Evolutionary conservation across 92 coral and sea anemone species (phyloP), one percentile per base, ranked within the genome.

Genomic region (Paramuricea clavata): DNA sequence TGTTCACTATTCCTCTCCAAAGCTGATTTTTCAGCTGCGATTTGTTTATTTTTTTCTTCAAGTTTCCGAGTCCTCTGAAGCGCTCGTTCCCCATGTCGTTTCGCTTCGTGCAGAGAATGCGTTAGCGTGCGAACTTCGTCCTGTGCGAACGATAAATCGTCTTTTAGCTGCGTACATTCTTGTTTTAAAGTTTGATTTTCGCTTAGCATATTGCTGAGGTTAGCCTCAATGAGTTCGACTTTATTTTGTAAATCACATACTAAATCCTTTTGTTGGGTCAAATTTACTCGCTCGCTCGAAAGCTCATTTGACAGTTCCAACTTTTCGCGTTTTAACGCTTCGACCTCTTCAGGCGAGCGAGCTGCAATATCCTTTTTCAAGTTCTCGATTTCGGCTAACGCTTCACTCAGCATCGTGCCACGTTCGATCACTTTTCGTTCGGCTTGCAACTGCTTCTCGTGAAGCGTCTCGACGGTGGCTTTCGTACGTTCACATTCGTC

Each of bases 41-140:
- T 87, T 67, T 97, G 97, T 77, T 94, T 97, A 79, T 91, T 97
- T 67, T 91, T 94, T 89, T 83, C 87, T 85, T 94, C 98, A 52
- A 93, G 86, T 49, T 90, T 97, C 28, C 88, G 89, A 60, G 81
- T 75, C 80, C 86, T 87, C 28, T 82, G 91, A 70, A 90, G 91
- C 61, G 94, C 94, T 56, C 92, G 93, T 59, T 83, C 84, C 1
- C 84, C 84, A 12, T 79, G 84, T 10, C 74, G 54, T 60, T 28
- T 79, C 31, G 84, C 84, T 17, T 79, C 84, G 28, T 33, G 52
- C 23, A 79, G 26, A 0, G 71, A 59, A 22, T 61, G 52, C 0
- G 84, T 25, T 12, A 79, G 31, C 33, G 23, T 77, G 56, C 82
- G 79, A 34, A 97, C 79, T 28, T 92, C 91, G 35, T 97, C 90